phyloP scores from a whole-genome alignment of 2,113 vertebrate species.

The Cacatua alba region DNA sequence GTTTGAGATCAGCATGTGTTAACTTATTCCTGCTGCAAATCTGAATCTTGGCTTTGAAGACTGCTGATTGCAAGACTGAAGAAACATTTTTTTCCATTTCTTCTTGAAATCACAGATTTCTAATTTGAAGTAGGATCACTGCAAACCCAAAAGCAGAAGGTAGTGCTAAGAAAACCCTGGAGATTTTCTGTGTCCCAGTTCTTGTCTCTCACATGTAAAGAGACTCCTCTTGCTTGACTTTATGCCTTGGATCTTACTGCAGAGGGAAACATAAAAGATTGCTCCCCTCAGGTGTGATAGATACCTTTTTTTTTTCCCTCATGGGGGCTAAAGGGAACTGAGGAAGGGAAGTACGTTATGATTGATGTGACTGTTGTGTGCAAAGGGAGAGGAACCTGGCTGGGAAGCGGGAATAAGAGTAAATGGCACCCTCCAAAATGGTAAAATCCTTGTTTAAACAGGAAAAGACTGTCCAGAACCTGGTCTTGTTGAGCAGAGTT shows the following conservation, averaged over 20 bases:
- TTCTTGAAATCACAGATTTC: not conserved
- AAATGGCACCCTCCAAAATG: not conserved
- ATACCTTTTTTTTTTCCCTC: fast-evolving
- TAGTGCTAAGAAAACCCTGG: not conserved
- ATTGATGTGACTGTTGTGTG: not conserved
- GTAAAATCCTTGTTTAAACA: not conserved
- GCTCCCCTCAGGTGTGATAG: not conserved
- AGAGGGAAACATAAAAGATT: not conserved
- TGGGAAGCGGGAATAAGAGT: not conserved
- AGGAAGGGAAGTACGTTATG: not conserved
- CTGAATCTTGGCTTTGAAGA: not conserved
- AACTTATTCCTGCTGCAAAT: not conserved
- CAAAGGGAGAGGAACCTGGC: not conserved
- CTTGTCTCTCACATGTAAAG: not conserved
- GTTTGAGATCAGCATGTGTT: not conserved
- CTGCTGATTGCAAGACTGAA: not conserved
- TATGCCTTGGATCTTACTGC: not conserved
- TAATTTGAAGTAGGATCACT: not conserved
- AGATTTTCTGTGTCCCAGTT: not conserved
- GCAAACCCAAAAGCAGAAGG: not conserved
- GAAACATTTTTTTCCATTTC: not conserved
- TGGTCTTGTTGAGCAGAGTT: not conserved
- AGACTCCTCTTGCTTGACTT: not conserved
- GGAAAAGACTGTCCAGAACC: not conserved
- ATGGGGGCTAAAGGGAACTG: not conserved